Percentiles rank a stretch among this genome's conserved stretches.
phyloP scores from a whole-genome alignment of 2,113 vertebrate species.

The Phaetusa simplex region DNA sequence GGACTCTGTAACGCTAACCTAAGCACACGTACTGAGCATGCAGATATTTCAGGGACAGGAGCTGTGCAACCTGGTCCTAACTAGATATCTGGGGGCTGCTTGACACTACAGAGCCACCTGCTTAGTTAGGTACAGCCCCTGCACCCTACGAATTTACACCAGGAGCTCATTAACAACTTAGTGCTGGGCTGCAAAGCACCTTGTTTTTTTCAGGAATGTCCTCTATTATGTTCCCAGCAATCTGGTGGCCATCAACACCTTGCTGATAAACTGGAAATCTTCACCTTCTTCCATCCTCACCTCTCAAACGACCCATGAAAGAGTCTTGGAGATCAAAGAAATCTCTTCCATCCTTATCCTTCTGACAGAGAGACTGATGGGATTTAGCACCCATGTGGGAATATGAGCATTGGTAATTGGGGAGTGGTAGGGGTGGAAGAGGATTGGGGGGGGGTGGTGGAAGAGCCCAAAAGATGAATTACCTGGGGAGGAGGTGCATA shows the following conservation, averaged over 20 bases:
- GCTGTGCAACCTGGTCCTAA: background rate
- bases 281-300: constrained; percentile 59
- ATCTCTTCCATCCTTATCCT: background rate
- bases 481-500: background rate
- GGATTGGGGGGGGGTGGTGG: background rate
- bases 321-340: constrained; percentile 72
- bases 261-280: constrained; percentile 67
- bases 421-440: constrained; percentile 35
- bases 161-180: constrained; percentile 53
- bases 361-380: constrained; percentile 38
- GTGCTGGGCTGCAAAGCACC: background rate
- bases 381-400: constrained; percentile 71
- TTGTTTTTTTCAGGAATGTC: background rate
- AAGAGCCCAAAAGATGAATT: background rate
- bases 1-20: background rate
- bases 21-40: background rate
- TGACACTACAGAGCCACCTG: constrained; percentile 25
- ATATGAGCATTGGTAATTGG: constrained; percentile 43
- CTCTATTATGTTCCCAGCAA: constrained; percentile 45
- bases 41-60: background rate
- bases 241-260: constrained; percentile 53
- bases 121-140: background rate
- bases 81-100: background rate
- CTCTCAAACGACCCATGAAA: constrained; percentile 69
- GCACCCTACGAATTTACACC: background rate